Evolutionary conservation across 2,113 vertebrate species (phyloP).

Genomic region (Triplophysa siluroides): DNA sequence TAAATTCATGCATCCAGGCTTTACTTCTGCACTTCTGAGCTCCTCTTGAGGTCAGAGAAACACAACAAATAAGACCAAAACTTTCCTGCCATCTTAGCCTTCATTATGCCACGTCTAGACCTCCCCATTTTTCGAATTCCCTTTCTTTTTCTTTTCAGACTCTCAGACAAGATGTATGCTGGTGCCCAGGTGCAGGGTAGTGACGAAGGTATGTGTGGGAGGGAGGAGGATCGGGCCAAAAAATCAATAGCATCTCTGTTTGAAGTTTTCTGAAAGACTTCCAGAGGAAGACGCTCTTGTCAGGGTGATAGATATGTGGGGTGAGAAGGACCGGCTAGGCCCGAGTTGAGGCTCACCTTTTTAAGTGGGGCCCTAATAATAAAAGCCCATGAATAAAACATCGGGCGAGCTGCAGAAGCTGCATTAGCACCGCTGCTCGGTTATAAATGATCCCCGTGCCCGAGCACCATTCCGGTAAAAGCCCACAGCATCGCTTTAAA

Average conservation of each 20-base stretch:
- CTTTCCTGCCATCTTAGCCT: conserved; percentile 37
- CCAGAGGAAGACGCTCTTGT: conserved; percentile 81
- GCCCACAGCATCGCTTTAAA: conserved; percentile 80
- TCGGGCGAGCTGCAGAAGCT: conserved; percentile 70
- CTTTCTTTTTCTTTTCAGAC: conserved; percentile 59
- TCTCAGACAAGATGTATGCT: conserved; percentile 72
- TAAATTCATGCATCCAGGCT: conserved; percentile 14
- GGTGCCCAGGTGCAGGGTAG: conserved; percentile 71
- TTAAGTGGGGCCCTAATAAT: conserved; percentile 84
- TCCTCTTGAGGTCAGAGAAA: conserved; percentile 41
- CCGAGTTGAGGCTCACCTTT: conserved; percentile 77
- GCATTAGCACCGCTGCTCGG: conserved; percentile 76
- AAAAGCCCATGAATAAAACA: conserved; percentile 86
- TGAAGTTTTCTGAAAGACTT: conserved; percentile 85
- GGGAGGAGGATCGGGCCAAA: conserved; percentile 53
- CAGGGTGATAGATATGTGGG: conserved; percentile 82
- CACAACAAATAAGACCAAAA: conserved; percentile 54
- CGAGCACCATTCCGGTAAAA: conserved; percentile 79
- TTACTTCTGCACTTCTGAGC: conserved; percentile 23
- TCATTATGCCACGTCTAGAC: conserved; percentile 50
- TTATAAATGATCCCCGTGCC: conserved; percentile 82
- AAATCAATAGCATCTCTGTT: conserved; percentile 81
- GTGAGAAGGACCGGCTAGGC: conserved; percentile 52
- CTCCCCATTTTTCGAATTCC: conserved; percentile 60
- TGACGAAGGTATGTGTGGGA: conserved; percentile 28